These are phyloP conservation scores for Mimas tiliae DNA, from an alignment of 2,888 invertebrate genomes.

Conservation along the genomic window DNA sequence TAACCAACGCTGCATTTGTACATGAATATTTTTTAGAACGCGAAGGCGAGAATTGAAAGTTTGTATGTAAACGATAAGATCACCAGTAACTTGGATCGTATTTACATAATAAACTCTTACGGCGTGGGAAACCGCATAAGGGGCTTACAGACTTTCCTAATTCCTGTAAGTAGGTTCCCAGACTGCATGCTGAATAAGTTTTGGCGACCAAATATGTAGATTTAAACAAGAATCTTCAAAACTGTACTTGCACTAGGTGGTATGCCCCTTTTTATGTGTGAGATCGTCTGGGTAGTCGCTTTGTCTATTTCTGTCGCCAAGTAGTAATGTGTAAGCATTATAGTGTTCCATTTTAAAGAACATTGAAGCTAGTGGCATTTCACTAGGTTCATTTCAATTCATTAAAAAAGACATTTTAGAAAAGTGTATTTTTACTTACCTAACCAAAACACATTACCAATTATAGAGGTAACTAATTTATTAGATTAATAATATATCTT, in stretches of 20 bases:
- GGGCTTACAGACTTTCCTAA: constrained; percentile 3
- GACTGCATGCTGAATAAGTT: neutral
- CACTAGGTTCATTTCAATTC: too few species aligned
- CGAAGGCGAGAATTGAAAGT: neutral
- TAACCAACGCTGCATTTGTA: neutral
- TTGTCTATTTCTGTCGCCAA: too few species aligned
- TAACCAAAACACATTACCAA: too few species aligned
- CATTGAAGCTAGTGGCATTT: too few species aligned
- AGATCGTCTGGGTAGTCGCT: too few species aligned
- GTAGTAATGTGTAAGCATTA: too few species aligned
- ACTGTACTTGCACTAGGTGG: neutral
- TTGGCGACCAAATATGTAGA: neutral
- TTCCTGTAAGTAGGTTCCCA: neutral
- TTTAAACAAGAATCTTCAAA: neutral
- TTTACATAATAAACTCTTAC: constrained; percentile 9
- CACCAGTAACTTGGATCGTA: neutral
- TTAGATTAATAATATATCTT: neutral
- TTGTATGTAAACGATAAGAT: constrained; percentile 12
- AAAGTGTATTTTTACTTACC: too few species aligned
- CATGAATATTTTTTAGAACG: neutral
- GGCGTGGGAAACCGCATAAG: neutral
- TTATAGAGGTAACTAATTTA: neutral
- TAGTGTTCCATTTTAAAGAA: too few species aligned
- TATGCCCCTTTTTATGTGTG: too few species aligned
- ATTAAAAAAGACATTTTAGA: too few species aligned